Conservation (phyloP, 2,797 vertebrate species). For the Micropoecilia bifurca region DNA sequence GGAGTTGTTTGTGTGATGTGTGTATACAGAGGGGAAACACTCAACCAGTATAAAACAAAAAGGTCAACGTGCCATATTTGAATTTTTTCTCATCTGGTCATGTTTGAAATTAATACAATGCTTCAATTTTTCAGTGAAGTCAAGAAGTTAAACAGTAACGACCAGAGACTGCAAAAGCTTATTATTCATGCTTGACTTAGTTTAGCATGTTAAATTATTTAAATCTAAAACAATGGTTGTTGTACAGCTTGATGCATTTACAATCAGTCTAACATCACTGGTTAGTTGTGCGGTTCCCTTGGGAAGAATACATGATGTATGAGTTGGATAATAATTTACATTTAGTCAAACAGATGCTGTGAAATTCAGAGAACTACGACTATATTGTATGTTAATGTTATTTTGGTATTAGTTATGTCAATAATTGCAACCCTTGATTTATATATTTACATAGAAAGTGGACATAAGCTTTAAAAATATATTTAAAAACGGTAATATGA, state of each 20-base stretch:
- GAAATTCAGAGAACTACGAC: neutral
- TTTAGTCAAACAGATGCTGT: neutral
- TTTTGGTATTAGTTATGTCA: neutral
- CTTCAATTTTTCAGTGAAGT: neutral
- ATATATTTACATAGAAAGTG: neutral
- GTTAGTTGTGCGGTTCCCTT: slow-evolving; percentile 23
- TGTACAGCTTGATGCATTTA: slow-evolving; percentile 5
- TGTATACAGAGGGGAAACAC: slow-evolving; percentile 12
- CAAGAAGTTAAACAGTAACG: neutral
- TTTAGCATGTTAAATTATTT: slow-evolving; percentile 60
- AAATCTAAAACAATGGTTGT: slow-evolving; percentile 61
- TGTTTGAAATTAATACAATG: slow-evolving; percentile 43
- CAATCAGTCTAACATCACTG: neutral
- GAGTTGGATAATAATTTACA: neutral
- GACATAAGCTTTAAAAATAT: neutral
- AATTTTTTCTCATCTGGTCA: slow-evolving; percentile 29
- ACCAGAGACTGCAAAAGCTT: slow-evolving; percentile 13
- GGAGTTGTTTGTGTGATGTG: neutral
- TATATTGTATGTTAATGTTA: neutral
- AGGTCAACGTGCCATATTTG: slow-evolving; percentile 50
- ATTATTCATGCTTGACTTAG: slow-evolving; percentile 18
- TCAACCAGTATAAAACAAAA: slow-evolving; percentile 21
- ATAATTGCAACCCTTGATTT: neutral
- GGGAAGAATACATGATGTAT: slow-evolving; percentile 13
- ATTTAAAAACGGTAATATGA: neutral